Conservation (phyloP, 2,888 invertebrate genomes). For the Leucophenga maculata region DNA sequence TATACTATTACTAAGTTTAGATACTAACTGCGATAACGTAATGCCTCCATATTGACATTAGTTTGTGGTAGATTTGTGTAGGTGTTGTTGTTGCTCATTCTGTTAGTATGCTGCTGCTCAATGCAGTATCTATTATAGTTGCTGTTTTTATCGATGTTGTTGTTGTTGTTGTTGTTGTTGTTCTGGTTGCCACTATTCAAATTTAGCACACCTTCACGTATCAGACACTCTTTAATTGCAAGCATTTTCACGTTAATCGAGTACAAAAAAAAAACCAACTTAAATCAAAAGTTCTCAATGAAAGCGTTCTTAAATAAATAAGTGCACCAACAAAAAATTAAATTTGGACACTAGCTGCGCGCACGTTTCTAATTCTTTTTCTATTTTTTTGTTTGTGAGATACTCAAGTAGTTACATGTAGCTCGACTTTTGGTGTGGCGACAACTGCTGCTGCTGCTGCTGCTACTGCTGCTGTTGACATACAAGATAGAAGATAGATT, state of each 20-base stretch:
- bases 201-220: slow-evolving; percentile 68
- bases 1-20: slow-evolving; percentile 6
- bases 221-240: slow-evolving; percentile 68
- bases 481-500: neutral
- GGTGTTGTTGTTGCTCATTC: slow-evolving; percentile 2
- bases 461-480: neutral
- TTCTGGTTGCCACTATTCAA: slow-evolving; percentile 42
- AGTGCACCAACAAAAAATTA: neutral
- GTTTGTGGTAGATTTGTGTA: neutral
- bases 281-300: neutral
- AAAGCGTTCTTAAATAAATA: neutral
- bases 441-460: neutral
- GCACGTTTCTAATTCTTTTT: slow-evolving; percentile 9
- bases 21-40: slow-evolving; percentile 58
- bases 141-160: slow-evolving; percentile 24
- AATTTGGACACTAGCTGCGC: too few relatives aligned
- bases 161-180: slow-evolving; percentile 25
- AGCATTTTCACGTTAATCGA: slow-evolving; percentile 48
- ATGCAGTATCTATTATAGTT: slow-evolving; percentile 38
- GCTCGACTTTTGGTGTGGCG: neutral
- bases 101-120: neutral
- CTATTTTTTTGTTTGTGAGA: neutral
- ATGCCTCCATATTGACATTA: slow-evolving; percentile 50
- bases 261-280: neutral
- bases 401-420: neutral